Evolutionary conservation across 2,888 invertebrate genomes (phyloP), one percentile per base, ranked within the genome.

Genomic region (Drosophila percnosoma): DNA sequence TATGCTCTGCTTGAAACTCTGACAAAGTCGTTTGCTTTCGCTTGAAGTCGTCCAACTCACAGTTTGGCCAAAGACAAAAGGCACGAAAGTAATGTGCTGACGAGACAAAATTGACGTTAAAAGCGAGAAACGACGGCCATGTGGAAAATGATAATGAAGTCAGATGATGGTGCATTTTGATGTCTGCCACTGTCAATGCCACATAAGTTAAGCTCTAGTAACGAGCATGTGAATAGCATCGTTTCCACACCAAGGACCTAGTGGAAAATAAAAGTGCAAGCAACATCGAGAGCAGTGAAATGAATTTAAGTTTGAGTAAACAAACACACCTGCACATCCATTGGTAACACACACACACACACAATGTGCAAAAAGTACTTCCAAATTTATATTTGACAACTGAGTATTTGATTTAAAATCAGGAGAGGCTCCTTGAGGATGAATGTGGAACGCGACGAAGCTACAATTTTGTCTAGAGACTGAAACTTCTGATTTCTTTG

Each of bases 261-360:
- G 7, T 10, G 13, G n/a, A 48, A 33, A 27, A n/a, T 13, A 10
- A n/a, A 24, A 15, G 18, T 45, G 45, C 21, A 49, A 40, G 21
- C 27, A 5, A 11, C 21, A 27, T n/a, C 45, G 29, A 55, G 31
- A n/a, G 29, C 42, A 36, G 31, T 31, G 40, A 67, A 66, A 76
- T 52, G 65, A 58, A 62, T 76, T 73, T 51, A 36, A 78, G 63
- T 68, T 77, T 63, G 60, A 60, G 40, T 51, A 42, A 54, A 52
- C 24, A 10, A 48, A 24, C 24, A 62, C 49, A 59, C 40, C 54
- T 60, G 49, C 10, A 33, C 29, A 40, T 40, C 18, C 11, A 15
- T 10, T 36, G 34, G 4, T 27, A 36, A 51, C 10, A 27, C 60
- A 15, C 6, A 11, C 60, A 15, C 6, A 11, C 42, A 49, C 8